phyloP scores from a whole-genome alignment of 2,888 invertebrate genomes.

The Ochropleura plecta region DNA sequence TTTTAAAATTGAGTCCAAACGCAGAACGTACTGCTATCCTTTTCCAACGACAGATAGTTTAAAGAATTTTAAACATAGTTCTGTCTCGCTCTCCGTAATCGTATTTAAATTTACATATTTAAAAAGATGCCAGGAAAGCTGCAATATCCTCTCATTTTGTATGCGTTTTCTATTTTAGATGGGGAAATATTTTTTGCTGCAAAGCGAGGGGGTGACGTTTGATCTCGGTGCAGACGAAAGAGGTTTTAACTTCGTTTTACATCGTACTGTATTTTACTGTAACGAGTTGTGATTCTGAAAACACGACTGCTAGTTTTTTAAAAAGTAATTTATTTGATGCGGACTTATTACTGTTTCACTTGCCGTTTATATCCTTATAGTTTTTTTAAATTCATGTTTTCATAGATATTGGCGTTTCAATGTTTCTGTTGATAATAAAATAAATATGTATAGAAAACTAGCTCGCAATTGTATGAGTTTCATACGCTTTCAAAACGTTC shows the following conservation, averaged over 20 bases:
- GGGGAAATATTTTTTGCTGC: conserved; percentile 68
- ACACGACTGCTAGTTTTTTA: not conserved
- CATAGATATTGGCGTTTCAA: not conserved
- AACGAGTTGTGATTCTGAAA: conserved; percentile 24
- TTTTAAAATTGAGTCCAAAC: conserved; percentile 59
- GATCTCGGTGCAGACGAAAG: conserved; percentile 55
- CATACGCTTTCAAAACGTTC: conserved; percentile 36
- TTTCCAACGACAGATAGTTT: conserved; percentile 54
- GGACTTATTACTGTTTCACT: not conserved
- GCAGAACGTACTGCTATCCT: conserved; percentile 57
- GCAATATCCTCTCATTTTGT: conserved; percentile 80
- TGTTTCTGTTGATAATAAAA: conserved; percentile 13
- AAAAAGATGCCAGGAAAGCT: conserved; percentile 75
- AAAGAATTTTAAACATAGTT: conserved; percentile 48
- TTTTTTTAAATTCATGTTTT: not conserved
- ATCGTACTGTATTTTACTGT: conserved; percentile 27
- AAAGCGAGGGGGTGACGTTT: conserved; percentile 60
- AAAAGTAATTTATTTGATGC: conserved; percentile 13
- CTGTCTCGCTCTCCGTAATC: conserved; percentile 75
- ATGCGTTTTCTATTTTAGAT: conserved; percentile 78
- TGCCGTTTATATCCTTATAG: not conserved
- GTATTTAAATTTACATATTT: conserved; percentile 83
- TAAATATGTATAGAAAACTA: conserved; percentile 15
- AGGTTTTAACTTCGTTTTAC: conserved; percentile 52
- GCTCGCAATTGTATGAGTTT: conserved; percentile 15